Base-by-base conservation (phyloP, 2,888 invertebrate species). In the Volucella inflata region DNA sequence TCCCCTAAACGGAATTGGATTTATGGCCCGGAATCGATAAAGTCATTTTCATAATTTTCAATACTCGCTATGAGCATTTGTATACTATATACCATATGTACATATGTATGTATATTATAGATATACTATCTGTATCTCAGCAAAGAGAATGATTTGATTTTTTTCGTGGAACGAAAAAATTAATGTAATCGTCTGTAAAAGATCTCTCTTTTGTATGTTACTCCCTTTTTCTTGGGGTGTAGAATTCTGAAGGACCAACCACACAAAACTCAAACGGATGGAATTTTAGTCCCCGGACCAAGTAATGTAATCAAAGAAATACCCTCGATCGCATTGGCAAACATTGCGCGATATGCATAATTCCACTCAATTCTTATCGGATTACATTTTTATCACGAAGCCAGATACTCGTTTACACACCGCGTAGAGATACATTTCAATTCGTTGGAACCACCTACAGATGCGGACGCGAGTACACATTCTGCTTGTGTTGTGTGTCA, bases 141-240 rank as follows among this genome's bases (percentile, higher is more conserved):
- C 36, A 62, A 62, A 62, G 9, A 62, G 8, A 64, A 14, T n/a
- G n/a, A n/a, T n/a, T n/a, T n/a, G n/a, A 50, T 16, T 14, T 30
- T 46, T 38, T 14, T 8, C 57, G 21, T 38, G 36, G 14, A 48
- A 53, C 59, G 53, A 60, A 55, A 46, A 79, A 70, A 59, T 64
- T 80, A 84, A 84, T 84, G 84, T 79, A 84, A 84, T 84, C 75
- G 80, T 80, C 84, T 80, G 80, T 71, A 84, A 80, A 57, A 59
- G 60, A 57, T 57, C 60, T 21, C n/a, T 38, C 44, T 21, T 17
- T 17, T 53, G 50, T 44, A 60, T 76, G 76, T 48, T 64, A 12
- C 14, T 59, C 59, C 40, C 42, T 2, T 53, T 60, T 42, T 21
- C 40, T 44, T 44, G n/a, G 51, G 62, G 74, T 79, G 70, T 75